Evolutionary conservation across 2,888 invertebrate genomes (phyloP).

Genomic region (Clitarchus hookeri): DNA sequence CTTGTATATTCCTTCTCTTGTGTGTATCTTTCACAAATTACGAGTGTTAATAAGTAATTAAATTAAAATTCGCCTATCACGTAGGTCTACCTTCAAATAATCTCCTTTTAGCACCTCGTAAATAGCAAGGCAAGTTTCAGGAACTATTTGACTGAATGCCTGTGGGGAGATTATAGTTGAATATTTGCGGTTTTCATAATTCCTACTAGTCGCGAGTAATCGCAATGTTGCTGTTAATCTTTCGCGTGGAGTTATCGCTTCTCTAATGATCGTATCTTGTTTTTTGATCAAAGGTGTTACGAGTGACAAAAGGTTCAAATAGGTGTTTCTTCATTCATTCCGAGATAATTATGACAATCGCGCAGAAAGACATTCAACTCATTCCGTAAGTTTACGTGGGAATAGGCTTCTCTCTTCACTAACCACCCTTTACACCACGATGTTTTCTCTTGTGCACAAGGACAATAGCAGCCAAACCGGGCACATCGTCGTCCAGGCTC

Average conservation of each 20-base stretch:
- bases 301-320: background rate
- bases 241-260: slow-evolving; percentile 47
- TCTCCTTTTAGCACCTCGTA: too few species aligned
- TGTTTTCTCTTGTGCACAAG: too few species aligned
- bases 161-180: slow-evolving; percentile 41
- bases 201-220: slow-evolving; percentile 43
- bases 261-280: slow-evolving; percentile 47
- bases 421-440: too few species aligned
- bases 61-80: too few species aligned
- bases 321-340: slow-evolving; percentile 11
- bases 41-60: too few species aligned
- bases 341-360: background rate
- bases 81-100: slow-evolving; percentile 38
- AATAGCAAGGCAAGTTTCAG: too few species aligned
- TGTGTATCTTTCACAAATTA: too few species aligned
- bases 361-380: background rate
- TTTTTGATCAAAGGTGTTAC: slow-evolving; percentile 43
- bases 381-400: background rate
- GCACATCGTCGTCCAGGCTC: too few species aligned
- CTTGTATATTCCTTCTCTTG: too few species aligned
- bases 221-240: slow-evolving; percentile 46
- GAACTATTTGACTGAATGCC: slow-evolving; percentile 41
- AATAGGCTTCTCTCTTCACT: background rate
- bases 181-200: slow-evolving; percentile 40
- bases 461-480: too few species aligned